Evolutionary conservation across 1,140 invertebrate species (phyloP).

Genomic region (Matsumurasca onukii): DNA sequence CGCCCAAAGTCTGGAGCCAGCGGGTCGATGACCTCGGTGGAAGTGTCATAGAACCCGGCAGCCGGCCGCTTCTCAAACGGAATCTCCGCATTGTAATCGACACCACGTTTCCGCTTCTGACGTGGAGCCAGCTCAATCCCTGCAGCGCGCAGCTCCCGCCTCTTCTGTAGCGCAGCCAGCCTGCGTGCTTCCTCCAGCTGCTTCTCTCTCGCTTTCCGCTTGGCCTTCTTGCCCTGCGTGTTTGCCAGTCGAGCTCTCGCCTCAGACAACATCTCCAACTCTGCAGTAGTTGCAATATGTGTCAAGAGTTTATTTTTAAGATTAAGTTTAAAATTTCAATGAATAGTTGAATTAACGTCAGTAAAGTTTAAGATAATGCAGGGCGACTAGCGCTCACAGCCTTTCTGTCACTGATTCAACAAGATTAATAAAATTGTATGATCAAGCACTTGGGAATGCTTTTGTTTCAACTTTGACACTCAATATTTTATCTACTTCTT

Average conservation of each 20-base stretch:
- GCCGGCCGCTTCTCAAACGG: slow-evolving; percentile 95
- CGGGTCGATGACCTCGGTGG: slow-evolving; percentile 84
- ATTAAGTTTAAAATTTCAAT: no score
- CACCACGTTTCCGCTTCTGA: slow-evolving; percentile 77
- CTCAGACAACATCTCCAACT: slow-evolving; percentile 99
- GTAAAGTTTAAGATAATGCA: neutral
- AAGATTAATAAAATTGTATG: no score
- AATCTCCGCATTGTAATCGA: slow-evolving; percentile 98
- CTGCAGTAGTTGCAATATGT: slow-evolving; percentile 51
- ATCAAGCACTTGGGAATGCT: no score
- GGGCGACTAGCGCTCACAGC: neutral
- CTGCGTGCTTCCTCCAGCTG: slow-evolving; percentile 97
- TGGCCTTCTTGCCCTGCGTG: slow-evolving; percentile 99
- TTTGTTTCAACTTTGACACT: no score
- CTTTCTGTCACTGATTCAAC: neutral
- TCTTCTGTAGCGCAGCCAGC: slow-evolving; percentile 92
- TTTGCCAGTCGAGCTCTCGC: slow-evolving; percentile 97
- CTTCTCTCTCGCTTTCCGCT: slow-evolving; percentile 97
- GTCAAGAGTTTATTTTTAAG: no score
- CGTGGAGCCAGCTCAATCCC: slow-evolving; percentile 83
- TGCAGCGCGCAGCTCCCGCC: slow-evolving; percentile 93
- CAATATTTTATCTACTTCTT: no score
- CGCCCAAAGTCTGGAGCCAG: slow-evolving; percentile 86
- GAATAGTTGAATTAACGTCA: neutral
- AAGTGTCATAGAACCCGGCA: slow-evolving; percentile 91